Base-by-base conservation (phyloP, 2,113 vertebrate genomes). In the Dendropsophus ebraccatus region DNA sequence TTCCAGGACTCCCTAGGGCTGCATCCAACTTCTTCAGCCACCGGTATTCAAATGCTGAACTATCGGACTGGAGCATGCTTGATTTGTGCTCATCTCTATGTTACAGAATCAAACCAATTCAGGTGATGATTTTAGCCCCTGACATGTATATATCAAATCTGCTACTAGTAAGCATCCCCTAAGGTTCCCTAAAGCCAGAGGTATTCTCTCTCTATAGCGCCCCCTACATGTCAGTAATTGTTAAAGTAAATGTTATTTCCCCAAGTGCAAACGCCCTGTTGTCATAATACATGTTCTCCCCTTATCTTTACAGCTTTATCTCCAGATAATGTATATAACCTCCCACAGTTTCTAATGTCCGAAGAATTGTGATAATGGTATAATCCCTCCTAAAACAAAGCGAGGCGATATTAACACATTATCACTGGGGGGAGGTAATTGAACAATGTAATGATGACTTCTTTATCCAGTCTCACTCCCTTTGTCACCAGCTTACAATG, bases 331-430 rank as follows among this genome's bases (percentile, higher is more conserved):
- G 58, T 19, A 62, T 12, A 62, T 62, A 62, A 28, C 25, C 58
- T 1, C 58, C 25, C 56, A n/a, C 21, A 8, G 23, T 58, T 58
- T 10, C 21, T 58, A 7, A 58, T n/a, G 28, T 67, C 60, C 60
- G 16, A 30, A 32, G 67, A 35, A 21, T 21, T n/a, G 70, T 73
- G 35, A 76, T 50, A 30, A 52, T 49, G 14, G 45, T 9, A n/a
- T 76, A 32, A 77, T 77, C 74, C 49, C 11, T 28, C 28, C 37
- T 76, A 76, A 25, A 25, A 50, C n/a, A 76, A 49, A 76, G 5
- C 9, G 25, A 52, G 72, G 16, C 47, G 7, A 10, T 76, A 76
- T 49, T 77, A 30, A 21, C 49, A 54, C 49, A 52, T 77, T 54
- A 54, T 30, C 74, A 30, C 25, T 21, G 28, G 32, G n/a, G 47